Conservation (phyloP, 2,113 vertebrate species). For the Phrynosoma blainvillii region DNA sequence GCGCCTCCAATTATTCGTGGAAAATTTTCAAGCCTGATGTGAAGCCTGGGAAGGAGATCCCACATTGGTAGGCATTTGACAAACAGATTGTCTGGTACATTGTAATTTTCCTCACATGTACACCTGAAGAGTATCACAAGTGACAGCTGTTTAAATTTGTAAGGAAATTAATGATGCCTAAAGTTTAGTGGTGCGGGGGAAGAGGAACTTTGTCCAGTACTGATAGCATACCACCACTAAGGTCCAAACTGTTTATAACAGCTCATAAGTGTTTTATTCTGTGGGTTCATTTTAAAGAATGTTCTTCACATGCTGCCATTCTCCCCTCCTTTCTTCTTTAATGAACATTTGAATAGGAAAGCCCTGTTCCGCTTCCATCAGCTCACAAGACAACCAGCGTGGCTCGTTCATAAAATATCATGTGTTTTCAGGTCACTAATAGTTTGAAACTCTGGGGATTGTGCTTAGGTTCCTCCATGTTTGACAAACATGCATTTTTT, state of each 20-base stretch:
- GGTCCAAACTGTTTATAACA: conserved; percentile 80
- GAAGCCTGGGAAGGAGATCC: conserved; percentile 71
- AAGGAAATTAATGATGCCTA: conserved; percentile 83
- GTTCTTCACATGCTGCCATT: conserved; percentile 70
- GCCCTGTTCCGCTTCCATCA: conserved; percentile 65
- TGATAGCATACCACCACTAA: conserved; percentile 76
- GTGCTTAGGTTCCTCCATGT: conserved; percentile 39
- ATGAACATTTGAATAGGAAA: conserved; percentile 48
- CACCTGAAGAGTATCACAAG: conserved; percentile 83
- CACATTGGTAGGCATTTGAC: conserved; percentile 78
- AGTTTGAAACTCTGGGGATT: conserved; percentile 66
- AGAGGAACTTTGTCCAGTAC: conserved; percentile 66
- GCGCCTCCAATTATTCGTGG: conserved; percentile 82
- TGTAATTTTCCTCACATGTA: conserved; percentile 86
- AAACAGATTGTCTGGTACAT: conserved; percentile 79
- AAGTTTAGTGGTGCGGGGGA: conserved; percentile 73
- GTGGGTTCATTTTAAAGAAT: conserved; percentile 67
- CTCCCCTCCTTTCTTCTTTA: conserved; percentile 72
- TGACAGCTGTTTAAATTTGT: conserved; percentile 88
- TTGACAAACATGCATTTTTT: conserved; percentile 31
- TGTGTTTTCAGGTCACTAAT: conserved; percentile 59
- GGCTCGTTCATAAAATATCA: conserved; percentile 44
- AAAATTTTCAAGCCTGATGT: conserved; percentile 69
- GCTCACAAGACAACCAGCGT: background rate
- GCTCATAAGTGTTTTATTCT: conserved; percentile 75